These are phyloP conservation scores for Paraplagusia blochii DNA, from an alignment of 2,113 vertebrate genomes.

Conservation along the genomic window DNA sequence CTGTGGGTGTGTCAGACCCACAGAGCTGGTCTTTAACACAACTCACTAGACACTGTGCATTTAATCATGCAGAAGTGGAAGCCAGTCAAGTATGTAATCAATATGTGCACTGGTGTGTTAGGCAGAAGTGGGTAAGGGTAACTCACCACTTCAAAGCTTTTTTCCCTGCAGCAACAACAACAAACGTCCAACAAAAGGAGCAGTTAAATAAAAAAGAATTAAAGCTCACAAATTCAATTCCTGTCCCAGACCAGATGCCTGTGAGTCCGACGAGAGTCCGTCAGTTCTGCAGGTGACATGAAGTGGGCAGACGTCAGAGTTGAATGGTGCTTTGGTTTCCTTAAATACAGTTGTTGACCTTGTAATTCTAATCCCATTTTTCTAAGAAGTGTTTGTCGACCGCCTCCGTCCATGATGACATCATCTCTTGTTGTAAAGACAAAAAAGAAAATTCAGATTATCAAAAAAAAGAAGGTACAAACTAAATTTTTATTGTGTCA, in stretches of 20 bases:
- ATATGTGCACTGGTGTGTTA: constrained; percentile 22
- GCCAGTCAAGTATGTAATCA: constrained; percentile 36
- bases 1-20: background rate
- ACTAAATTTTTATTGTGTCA: no score
- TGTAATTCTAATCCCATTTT: constrained; percentile 1
- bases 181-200: background rate
- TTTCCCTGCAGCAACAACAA: constrained; percentile 1
- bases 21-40: constrained; percentile 1
- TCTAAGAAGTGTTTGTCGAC: constrained; percentile 10
- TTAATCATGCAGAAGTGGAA: constrained; percentile 34
- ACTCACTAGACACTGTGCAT: constrained; percentile 9
- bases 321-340: constrained; percentile 8
- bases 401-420: constrained; percentile 14
- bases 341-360: constrained; percentile 19
- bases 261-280: constrained; percentile 1
- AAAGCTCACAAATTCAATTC: no score
- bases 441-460: background rate
- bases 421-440: constrained; percentile 1
- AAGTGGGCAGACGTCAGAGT: background rate
- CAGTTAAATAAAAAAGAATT: background rate
- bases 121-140: constrained; percentile 18
- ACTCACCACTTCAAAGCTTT: constrained; percentile 25
- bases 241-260: background rate
- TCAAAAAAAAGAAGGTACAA: background rate
- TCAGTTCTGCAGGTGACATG: background rate